Conservation (phyloP, 2,797 vertebrate species). For the Pseudocheirus occidentalis region DNA sequence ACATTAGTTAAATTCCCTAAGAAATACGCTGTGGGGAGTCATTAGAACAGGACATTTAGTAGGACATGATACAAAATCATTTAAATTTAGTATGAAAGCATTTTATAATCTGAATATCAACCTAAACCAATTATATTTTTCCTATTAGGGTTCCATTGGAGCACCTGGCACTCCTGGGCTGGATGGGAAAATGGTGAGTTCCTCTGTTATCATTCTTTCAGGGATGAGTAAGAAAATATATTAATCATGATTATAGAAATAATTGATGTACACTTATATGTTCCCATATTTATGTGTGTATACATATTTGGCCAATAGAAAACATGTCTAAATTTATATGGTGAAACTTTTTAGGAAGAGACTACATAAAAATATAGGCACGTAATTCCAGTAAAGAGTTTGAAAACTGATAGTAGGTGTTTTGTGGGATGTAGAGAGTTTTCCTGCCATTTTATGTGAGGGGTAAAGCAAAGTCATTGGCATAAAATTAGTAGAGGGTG, state of each 20-base stretch:
- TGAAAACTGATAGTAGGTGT: neutral
- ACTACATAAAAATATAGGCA: neutral
- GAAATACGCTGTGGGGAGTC: neutral
- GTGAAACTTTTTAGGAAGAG: conserved; percentile 50
- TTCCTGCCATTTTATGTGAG: conserved; percentile 39
- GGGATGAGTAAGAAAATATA: conserved; percentile 4
- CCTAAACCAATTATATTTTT: conserved; percentile 69
- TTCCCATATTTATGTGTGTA: neutral
- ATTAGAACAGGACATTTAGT: neutral
- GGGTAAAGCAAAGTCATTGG: neutral
- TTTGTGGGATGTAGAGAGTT: neutral
- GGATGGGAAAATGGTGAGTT: conserved; percentile 94
- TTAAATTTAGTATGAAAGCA: conserved; percentile 65
- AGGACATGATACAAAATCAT: neutral
- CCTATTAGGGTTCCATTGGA: conserved; percentile 90
- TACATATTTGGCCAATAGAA: conserved; percentile 14
- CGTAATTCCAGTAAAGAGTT: neutral
- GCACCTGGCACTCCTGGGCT: conserved; percentile 90
- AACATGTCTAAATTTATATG: conserved; percentile 3
- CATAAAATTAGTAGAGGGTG: neutral
- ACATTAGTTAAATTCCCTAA: neutral
- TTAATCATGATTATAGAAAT: neutral
- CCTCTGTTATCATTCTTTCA: conserved; percentile 2
- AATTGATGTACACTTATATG: neutral
- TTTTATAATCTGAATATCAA: conserved; percentile 50